Conservation (phyloP, 2,113 vertebrate genomes). For the Oreochromis spilurus region DNA sequence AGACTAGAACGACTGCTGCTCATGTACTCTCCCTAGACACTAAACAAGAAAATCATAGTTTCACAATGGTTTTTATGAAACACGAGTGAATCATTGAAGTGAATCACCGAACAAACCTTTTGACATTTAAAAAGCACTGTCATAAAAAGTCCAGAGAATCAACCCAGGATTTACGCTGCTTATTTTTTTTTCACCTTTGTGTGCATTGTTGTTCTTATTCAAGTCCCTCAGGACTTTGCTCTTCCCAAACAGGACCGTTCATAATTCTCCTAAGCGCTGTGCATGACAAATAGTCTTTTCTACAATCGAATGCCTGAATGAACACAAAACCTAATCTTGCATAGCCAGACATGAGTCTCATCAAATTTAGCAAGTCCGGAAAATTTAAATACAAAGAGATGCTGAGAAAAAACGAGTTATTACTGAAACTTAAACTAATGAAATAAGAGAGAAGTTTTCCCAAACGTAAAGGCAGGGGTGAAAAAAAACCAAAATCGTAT, state of each 20-base stretch:
- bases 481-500: rapidly evolving
- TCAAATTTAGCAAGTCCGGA: neutral
- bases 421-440: neutral
- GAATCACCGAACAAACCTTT: neutral
- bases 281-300: constrained; percentile 10
- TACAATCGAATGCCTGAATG: constrained; percentile 13
- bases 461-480: neutral
- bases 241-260: constrained; percentile 1
- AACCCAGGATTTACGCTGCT: neutral
- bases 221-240: neutral
- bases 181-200: neutral
- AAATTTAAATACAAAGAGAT: neutral
- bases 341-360: constrained; percentile 19
- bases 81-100: neutral
- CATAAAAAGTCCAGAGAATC: neutral
- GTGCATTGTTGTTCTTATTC: neutral
- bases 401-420: neutral
- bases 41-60: neutral
- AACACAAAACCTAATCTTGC: constrained; percentile 29
- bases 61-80: neutral
- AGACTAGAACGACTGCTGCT: neutral
- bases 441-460: neutral
- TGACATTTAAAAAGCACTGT: neutral
- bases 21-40: neutral
- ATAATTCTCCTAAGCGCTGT: neutral